Base-by-base conservation (phyloP, 2,797 vertebrate genomes). In the Sternarchorhynchus goeldii region DNA sequence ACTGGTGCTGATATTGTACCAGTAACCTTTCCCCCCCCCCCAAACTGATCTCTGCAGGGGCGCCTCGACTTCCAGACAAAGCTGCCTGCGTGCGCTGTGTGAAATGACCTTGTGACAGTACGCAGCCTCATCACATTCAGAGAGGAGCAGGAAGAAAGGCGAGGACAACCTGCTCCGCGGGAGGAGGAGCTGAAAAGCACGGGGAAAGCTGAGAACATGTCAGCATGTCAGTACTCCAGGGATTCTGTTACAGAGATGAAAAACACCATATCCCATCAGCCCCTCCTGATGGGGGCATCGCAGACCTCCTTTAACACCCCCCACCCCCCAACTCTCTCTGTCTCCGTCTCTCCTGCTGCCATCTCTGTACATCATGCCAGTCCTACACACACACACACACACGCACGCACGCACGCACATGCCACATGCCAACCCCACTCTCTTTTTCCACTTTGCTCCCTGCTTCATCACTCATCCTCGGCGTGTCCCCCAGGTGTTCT, bases 71-170 rank as follows among this genome's bases (percentile, higher is more conserved):
- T 70, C 5, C 18, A 29, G 20, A 53, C 41, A 31, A 10, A 10
- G 17, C 66, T 67, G 65, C 65, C 65, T n/a, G 68, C 8, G 16
- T 39, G 32, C 20, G n/a, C 36, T 66, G 12, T 69, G 29, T 56
- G 29, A 58, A 58, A 62, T 56, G 62, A 76, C 77, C 59, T 72
- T 76, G 39, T 56, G 39, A 39, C 73, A 39, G 64, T 56, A 14
- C 71, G 45, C 57, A 63, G 36, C 74, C 60, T 65, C 68, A 65
- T 72, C 72, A 76, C 14, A 59, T 36, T 36, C 34, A 36, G 70
- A 57, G 20, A 32, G 45, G 45, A 68, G 45, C 53, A 57, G 20
- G 57, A 14, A 57, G 55, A 56, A 25, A 71, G 50, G 18, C 74
- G 66, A 56, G 32, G 53, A 39, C 68, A 62, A 20, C 7, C 39